Conservation (phyloP, 1,140 invertebrate species). For the Lepidurus apus region DNA sequence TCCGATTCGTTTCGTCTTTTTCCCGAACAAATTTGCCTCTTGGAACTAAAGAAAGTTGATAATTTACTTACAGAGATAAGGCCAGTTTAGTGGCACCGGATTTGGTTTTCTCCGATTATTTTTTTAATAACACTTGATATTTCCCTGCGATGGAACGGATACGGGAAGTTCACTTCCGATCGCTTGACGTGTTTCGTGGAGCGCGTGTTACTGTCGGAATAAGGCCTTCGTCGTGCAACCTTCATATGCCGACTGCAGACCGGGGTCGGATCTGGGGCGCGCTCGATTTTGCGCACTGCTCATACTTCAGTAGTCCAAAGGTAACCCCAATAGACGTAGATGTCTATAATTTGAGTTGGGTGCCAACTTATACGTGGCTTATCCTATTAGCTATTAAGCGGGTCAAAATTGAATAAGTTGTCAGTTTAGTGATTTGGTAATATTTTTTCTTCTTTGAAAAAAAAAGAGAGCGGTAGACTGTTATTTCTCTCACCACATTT, state of each 20-base stretch:
- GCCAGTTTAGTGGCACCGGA: too few species aligned
- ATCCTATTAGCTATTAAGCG: background rate
- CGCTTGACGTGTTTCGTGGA: background rate
- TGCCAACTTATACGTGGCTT: background rate
- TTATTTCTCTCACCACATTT: background rate
- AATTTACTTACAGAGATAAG: too few species aligned
- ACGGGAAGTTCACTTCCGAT: background rate
- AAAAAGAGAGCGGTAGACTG: background rate
- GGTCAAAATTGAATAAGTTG: background rate
- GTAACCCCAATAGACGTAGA: background rate
- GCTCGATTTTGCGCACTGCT: background rate
- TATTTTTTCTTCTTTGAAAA: background rate
- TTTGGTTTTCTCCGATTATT: too few species aligned
- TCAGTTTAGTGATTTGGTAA: background rate
- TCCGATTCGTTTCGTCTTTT: background rate
- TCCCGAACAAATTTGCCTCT: background rate
- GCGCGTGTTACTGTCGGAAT: slow-evolving; percentile 14
- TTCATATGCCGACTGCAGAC: background rate
- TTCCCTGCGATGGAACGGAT: background rate
- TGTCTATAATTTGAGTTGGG: background rate
- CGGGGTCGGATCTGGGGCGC: background rate
- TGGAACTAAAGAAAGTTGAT: too few species aligned
- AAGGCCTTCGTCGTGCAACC: background rate
- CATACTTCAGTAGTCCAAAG: background rate
- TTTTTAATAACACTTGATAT: background rate